These are phyloP conservation scores for Gymnocypris eckloni DNA, from an alignment of 2,797 vertebrate genomes.

Conservation along the genomic window DNA sequence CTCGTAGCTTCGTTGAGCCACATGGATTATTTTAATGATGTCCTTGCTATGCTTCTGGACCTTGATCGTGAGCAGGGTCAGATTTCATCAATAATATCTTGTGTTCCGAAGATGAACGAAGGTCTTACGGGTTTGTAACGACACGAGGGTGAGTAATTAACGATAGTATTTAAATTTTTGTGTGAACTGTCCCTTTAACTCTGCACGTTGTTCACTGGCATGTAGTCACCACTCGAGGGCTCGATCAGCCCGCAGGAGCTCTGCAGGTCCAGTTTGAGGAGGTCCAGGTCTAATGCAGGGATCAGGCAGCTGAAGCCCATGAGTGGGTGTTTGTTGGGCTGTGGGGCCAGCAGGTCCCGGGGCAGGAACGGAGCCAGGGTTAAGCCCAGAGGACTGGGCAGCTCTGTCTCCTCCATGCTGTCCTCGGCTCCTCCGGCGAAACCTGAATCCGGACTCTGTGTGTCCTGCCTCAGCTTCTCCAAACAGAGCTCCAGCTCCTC, in stretches of 20 bases:
- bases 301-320: neutral
- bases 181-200: neutral
- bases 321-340: neutral
- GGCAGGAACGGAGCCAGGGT: constrained; percentile 38
- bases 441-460: constrained; percentile 65
- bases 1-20: no score
- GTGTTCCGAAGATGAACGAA: no score
- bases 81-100: no score
- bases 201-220: constrained; percentile 63
- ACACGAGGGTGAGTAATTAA: no score
- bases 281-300: neutral
- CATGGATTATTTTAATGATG: no score
- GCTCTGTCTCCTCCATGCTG: constrained; percentile 63
- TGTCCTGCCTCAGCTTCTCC: constrained; percentile 38
- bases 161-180: no score
- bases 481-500: constrained; percentile 42
- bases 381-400: constrained; percentile 45
- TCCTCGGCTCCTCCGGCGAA: constrained; percentile 54
- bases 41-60: no score
- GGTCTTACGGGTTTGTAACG: no score
- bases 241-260: constrained; percentile 50
- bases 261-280: neutral
- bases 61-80: no score
- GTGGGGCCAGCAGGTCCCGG: neutral
- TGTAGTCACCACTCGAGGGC: constrained; percentile 70